Conservation (phyloP, 2,888 invertebrate species). For the Ametastegia equiseti region DNA sequence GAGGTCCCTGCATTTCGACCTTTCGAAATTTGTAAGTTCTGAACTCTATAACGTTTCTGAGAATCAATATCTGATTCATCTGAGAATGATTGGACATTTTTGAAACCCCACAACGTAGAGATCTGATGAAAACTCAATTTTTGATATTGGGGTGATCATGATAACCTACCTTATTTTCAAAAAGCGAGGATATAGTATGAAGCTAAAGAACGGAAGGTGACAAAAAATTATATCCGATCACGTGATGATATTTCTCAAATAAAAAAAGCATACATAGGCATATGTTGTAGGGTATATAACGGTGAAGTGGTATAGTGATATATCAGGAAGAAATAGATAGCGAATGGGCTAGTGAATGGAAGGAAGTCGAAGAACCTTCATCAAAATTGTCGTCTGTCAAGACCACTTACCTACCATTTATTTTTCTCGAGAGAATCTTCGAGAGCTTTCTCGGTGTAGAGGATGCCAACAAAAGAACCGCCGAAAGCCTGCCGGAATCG, state of each 20-base stretch:
- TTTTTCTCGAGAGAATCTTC: slow-evolving; percentile 25
- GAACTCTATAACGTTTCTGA: too few species aligned
- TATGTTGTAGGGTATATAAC: background rate
- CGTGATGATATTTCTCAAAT: background rate
- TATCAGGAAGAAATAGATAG: slow-evolving; percentile 9
- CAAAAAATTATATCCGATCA: background rate
- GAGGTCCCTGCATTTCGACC: too few species aligned
- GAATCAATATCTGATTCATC: too few species aligned
- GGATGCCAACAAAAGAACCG: background rate
- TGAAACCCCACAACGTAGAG: too few species aligned
- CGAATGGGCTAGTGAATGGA: background rate
- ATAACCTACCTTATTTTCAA: too few species aligned
- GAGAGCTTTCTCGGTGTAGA: background rate
- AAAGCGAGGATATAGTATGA: too few species aligned
- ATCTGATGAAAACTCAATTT: too few species aligned
- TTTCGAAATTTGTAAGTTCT: too few species aligned
- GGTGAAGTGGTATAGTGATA: background rate
- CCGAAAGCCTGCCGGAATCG: background rate
- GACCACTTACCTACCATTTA: slow-evolving; percentile 35
- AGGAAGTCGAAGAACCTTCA: slow-evolving; percentile 22
- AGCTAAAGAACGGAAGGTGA: background rate
- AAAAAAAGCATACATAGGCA: too few species aligned
- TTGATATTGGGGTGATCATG: too few species aligned
- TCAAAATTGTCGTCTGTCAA: slow-evolving; percentile 40
- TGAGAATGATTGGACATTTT: too few species aligned